These are phyloP conservation scores for Aphyosemion australe DNA, from an alignment of 2,113 vertebrate genomes.

Conservation along the genomic window DNA sequence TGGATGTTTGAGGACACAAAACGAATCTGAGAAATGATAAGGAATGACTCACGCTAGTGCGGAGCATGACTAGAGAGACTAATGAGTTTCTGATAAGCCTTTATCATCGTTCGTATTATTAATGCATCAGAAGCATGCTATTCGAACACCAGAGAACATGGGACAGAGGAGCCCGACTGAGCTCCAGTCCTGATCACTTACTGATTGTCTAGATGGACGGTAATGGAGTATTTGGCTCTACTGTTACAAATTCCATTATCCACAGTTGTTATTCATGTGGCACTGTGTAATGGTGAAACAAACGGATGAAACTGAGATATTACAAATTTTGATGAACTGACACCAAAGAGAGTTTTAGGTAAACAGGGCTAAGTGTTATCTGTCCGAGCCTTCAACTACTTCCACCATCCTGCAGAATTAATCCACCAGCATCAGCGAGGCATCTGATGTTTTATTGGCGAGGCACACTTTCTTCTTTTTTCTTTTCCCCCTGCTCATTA, in stretches of 20 bases:
- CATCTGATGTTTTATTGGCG: slow-evolving; percentile 50
- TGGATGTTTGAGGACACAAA: slow-evolving; percentile 24
- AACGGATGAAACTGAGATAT: slow-evolving; percentile 4
- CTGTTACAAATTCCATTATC: slow-evolving; percentile 62
- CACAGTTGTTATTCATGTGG: slow-evolving; percentile 57
- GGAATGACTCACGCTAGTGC: slow-evolving; percentile 26
- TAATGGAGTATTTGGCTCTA: slow-evolving; percentile 72
- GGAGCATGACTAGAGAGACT: slow-evolving; percentile 47
- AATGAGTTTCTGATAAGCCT: slow-evolving; percentile 63
- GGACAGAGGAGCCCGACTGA: slow-evolving; percentile 20
- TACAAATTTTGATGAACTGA: slow-evolving; percentile 24
- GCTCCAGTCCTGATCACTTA: slow-evolving; percentile 41
- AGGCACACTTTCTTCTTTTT: slow-evolving; percentile 48
- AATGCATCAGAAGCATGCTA: slow-evolving; percentile 45
- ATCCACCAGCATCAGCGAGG: slow-evolving; percentile 48
- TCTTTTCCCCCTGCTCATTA: slow-evolving; percentile 56
- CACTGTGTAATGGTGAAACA: slow-evolving; percentile 11
- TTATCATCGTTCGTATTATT: slow-evolving; percentile 49
- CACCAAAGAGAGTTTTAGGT: neutral
- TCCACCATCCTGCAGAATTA: slow-evolving; percentile 48
- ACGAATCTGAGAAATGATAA: slow-evolving; percentile 40
- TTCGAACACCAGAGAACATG: slow-evolving; percentile 43
- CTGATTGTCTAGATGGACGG: slow-evolving; percentile 45
- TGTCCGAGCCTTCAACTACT: slow-evolving; percentile 14
- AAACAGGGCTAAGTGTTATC: neutral